Conservation (phyloP, 2,888 invertebrate genomes). For the Dicyrtomina minuta region DNA sequence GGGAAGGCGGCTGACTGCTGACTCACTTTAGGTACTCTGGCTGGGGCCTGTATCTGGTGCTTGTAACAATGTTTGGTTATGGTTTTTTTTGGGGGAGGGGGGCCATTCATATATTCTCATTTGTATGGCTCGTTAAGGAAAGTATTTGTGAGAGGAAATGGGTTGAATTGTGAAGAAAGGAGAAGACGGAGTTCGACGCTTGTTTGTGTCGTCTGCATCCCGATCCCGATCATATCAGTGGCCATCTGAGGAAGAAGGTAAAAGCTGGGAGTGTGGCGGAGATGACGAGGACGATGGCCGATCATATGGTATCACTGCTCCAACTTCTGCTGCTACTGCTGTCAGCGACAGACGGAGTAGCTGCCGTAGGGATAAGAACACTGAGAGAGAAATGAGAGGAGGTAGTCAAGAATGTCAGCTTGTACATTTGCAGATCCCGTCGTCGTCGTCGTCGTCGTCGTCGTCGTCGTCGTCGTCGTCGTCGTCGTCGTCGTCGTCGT, state of each 20-base stretch:
- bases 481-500: no score
- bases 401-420: slow-evolving; percentile 2
- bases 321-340: not conserved
- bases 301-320: not conserved
- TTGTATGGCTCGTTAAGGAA: slow-evolving; percentile 51
- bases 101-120: slow-evolving; percentile 50
- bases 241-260: not conserved
- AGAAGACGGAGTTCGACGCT: slow-evolving; percentile 46
- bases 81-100: slow-evolving; percentile 20
- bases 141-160: slow-evolving; percentile 49
- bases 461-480: no score
- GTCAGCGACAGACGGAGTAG: not conserved
- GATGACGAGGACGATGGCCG: slow-evolving; percentile 23
- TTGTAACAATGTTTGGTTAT: not conserved
- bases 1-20: slow-evolving; percentile 1
- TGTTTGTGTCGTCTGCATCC: slow-evolving; percentile 36
- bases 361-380: not conserved
- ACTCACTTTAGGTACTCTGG: not conserved
- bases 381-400: not conserved
- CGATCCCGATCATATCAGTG: no score
- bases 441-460: no score
- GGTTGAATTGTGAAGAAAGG: slow-evolving; percentile 49
- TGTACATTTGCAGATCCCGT: no score
- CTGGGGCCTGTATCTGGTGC: no score
- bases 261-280: slow-evolving; percentile 14